These are phyloP conservation scores for Drosophila micromelanica DNA, from an alignment of 1,140 invertebrate genomes.

Conservation along the genomic window DNA sequence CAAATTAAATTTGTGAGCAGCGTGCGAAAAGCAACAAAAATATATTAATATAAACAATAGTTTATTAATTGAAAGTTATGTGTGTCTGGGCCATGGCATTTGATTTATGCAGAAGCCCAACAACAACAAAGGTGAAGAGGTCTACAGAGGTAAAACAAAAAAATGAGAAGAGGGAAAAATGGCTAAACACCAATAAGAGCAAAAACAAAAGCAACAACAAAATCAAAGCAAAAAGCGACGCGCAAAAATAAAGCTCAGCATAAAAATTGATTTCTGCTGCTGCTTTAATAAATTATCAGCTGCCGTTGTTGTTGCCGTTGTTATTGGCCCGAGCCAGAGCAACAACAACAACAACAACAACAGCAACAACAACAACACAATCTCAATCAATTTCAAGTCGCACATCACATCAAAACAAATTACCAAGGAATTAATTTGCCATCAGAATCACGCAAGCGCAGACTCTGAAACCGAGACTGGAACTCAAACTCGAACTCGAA, in stretches of 20 bases:
- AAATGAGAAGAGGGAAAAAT: neutral
- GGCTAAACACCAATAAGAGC: slow-evolving; percentile 32
- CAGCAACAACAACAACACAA: slow-evolving; percentile 73
- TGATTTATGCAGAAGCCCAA: slow-evolving; percentile 57
- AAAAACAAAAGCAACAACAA: slow-evolving; percentile 21
- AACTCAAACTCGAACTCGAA: slow-evolving; percentile 14
- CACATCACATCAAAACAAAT: slow-evolving; percentile 84
- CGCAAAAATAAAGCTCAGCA: slow-evolving; percentile 60
- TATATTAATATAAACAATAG: slow-evolving; percentile 79
- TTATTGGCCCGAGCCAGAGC: slow-evolving; percentile 22
- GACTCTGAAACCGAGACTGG: slow-evolving; percentile 47
- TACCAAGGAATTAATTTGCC: slow-evolving; percentile 84
- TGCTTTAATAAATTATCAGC: slow-evolving; percentile 75
- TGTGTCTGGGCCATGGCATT: slow-evolving; percentile 28
- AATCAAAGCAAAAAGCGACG: slow-evolving; percentile 40
- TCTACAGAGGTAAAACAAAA: neutral
- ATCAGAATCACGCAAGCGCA: slow-evolving; percentile 84
- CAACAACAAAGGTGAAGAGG: slow-evolving; percentile 1
- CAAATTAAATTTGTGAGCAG: slow-evolving; percentile 52
- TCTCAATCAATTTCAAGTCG: slow-evolving; percentile 83
- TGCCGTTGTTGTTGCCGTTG: slow-evolving; percentile 7
- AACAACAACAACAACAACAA: slow-evolving; percentile 35
- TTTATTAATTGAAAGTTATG: slow-evolving; percentile 79
- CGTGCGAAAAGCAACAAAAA: slow-evolving; percentile 45
- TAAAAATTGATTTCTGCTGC: slow-evolving; percentile 80